Percentiles rank a stretch among this genome's conserved stretches.
phyloP scores from a whole-genome alignment of 2,888 invertebrate species.

The Ectemnius lituratus region DNA sequence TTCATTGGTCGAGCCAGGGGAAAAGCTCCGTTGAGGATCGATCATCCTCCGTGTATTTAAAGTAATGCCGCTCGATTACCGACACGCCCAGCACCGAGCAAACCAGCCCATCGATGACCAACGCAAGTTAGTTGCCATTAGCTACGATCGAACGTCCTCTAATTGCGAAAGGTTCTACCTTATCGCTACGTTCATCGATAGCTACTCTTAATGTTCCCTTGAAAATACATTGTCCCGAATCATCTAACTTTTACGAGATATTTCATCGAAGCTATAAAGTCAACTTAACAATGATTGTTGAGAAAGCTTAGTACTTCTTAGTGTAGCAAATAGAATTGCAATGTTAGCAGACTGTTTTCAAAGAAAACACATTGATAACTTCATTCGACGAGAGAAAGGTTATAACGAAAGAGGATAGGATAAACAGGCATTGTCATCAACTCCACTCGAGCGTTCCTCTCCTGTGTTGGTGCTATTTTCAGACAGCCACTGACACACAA shows the following conservation, averaged over 20 bases:
- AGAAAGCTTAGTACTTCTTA: background rate
- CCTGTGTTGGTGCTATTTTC: conserved; percentile 56
- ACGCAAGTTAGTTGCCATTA: conserved; percentile 2
- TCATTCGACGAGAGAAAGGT: conserved; percentile 27
- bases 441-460: conserved; percentile 27
- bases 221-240: too few species aligned
- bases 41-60: background rate
- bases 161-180: background rate
- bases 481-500: conserved; percentile 23
- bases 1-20: background rate
- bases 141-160: background rate
- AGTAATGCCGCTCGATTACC: background rate
- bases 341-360: conserved; percentile 37
- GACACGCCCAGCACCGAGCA: background rate
- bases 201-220: background rate
- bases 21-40: background rate
- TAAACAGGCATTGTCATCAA: conserved; percentile 55
- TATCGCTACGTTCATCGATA: background rate
- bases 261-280: too few species aligned
- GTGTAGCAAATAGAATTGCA: background rate
- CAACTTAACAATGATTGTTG: too few species aligned
- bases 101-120: background rate
- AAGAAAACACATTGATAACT: conserved; percentile 48
- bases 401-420: conserved; percentile 45
- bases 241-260: too few species aligned